phyloP scores from a whole-genome alignment of 1,140 invertebrate species.

The Sinella curviseta region DNA sequence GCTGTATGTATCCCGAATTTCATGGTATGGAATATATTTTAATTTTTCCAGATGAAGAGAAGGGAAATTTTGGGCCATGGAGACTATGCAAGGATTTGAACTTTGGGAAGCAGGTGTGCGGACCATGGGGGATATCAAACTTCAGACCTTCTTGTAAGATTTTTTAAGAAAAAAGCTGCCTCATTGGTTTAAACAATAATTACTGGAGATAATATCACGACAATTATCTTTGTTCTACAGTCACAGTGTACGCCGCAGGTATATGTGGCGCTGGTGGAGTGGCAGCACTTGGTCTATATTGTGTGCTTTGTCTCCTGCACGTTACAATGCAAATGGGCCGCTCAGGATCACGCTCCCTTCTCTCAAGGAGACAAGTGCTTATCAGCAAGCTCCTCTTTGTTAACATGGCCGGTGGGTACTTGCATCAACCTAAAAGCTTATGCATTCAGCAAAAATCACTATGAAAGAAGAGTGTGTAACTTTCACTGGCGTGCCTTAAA shows the following conservation, averaged over 20 bases:
- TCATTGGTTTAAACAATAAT: not conserved
- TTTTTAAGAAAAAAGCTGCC: not conserved
- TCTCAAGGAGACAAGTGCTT: conserved; percentile 70
- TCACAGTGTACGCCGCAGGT: conserved; percentile 74
- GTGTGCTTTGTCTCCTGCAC: conserved; percentile 73
- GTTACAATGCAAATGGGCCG: conserved; percentile 65
- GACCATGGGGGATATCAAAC: conserved; percentile 67
- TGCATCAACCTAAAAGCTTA: conserved; percentile 49
- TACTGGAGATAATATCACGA: not conserved
- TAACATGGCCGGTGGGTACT: conserved; percentile 74
- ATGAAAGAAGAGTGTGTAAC: not conserved
- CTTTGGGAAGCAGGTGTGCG: conserved; percentile 78
- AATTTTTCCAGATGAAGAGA: conserved; percentile 60
- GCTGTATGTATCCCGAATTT: not conserved
- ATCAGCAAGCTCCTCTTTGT: conserved; percentile 74
- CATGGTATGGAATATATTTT: not conserved
- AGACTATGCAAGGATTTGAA: conserved; percentile 75
- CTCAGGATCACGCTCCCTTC: conserved; percentile 56
- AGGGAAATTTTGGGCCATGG: conserved; percentile 83
- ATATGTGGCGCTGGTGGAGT: conserved; percentile 71
- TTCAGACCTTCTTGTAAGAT: conserved; percentile 74
- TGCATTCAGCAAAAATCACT: conserved; percentile 1
- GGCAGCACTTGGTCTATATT: conserved; percentile 69
- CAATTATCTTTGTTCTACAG: conserved; percentile 55
- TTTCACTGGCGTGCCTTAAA: not conserved